Conservation (phyloP, 2,113 vertebrate genomes). For the Glaucomys volans region DNA sequence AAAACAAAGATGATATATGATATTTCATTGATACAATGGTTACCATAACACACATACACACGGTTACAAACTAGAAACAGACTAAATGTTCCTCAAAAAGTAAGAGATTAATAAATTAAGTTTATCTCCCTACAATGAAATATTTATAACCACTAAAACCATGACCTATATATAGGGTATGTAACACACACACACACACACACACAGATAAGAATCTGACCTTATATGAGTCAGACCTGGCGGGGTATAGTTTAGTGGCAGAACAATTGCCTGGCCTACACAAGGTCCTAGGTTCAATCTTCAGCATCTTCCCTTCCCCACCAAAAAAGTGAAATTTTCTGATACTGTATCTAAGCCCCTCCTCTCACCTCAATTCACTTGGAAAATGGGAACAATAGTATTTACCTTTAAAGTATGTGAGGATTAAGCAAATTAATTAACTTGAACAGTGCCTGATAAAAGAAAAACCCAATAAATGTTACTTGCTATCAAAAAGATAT, state of each 20-base stretch:
- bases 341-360: neutral
- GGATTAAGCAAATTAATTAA: constrained; percentile 13
- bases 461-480: neutral
- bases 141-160: neutral
- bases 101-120: constrained; percentile 23
- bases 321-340: neutral
- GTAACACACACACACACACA: neutral
- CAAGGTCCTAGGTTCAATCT: too few species aligned
- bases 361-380: neutral
- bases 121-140: constrained; percentile 2
- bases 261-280: too few species aligned
- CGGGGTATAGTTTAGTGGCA: too few species aligned
- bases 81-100: neutral
- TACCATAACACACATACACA: neutral
- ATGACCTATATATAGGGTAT: neutral
- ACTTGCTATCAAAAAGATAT: neutral
- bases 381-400: neutral
- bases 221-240: neutral
- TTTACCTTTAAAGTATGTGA: constrained; percentile 2
- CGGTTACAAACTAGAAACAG: neutral
- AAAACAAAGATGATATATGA: neutral
- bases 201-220: neutral
- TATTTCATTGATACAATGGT: constrained; percentile 27
- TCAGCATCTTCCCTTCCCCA: too few species aligned
- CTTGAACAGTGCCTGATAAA: neutral